Percentiles rank a stretch among this genome's conserved stretches.
phyloP scores from a whole-genome alignment of 2,888 invertebrate species.

The Cephalotes varians region DNA sequence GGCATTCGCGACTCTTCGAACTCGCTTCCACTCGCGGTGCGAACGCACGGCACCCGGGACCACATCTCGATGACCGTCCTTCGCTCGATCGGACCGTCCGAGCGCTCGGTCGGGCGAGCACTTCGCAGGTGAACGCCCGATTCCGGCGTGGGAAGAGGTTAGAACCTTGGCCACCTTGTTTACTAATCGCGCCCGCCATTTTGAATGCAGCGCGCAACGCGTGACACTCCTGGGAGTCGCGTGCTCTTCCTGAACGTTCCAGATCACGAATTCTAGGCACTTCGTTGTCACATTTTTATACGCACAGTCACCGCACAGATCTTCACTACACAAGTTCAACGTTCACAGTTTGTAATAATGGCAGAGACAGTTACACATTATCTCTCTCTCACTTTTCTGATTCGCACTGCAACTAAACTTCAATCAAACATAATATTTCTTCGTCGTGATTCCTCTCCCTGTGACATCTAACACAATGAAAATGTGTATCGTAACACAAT shows the following conservation, averaged over 20 bases:
- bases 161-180: slow-evolving; percentile 80
- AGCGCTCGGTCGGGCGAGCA: too few relatives aligned
- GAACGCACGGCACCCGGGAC: not conserved
- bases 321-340: not conserved
- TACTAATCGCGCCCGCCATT: slow-evolving; percentile 81
- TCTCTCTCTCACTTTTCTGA: not conserved
- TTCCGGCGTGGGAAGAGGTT: slow-evolving; percentile 76
- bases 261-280: too few relatives aligned
- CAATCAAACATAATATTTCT: not conserved
- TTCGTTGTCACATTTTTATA: not conserved
- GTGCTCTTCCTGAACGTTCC: too few relatives aligned
- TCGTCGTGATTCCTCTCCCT: not conserved
- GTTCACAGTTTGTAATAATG: not conserved
- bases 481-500: not conserved
- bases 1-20: not conserved
- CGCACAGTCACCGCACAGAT: not conserved
- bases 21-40: not conserved
- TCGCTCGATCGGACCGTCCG: not conserved
- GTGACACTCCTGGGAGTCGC: not conserved
- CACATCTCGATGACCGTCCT: not conserved
- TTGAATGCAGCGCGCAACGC: slow-evolving; percentile 69
- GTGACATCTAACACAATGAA: not conserved
- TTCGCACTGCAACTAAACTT: not conserved
- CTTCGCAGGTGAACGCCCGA: not conserved
- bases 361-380: not conserved